Evolutionary conservation across 2,888 invertebrate genomes (phyloP), one percentile per base, ranked within the genome.

Genomic region (Pycnomerus fuliginosus): DNA sequence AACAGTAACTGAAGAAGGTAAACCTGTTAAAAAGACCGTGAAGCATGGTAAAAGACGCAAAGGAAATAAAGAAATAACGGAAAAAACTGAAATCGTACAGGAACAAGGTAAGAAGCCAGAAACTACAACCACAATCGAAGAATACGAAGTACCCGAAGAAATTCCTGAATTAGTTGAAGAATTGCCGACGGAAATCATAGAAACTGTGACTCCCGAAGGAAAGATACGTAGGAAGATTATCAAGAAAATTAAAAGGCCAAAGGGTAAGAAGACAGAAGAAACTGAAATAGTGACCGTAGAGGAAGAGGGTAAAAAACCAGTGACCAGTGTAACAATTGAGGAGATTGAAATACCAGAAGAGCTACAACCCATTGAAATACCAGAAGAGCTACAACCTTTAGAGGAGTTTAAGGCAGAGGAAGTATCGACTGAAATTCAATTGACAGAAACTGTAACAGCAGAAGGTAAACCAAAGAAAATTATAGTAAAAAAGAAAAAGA

Each of bases 71-170:
- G 52, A 74, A 35, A 65, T 65, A 63, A 55, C 50, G 57, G 75
- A 75, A 55, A 71, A 76, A 71, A 74, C 75, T 55, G 63, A 67
- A n/a, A 71, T 65, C 1, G 63, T 71, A 23, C 72, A 74, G 53
- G 75, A 74, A 53, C 73, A 73, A 47, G 73, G 74, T 30, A 73
- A 69, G 58, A 56, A 71, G 62, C 67, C 76, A 53, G 59, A 74
- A 59, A 64, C 71, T 35, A 55, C 71, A 11, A 68, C 74, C 51
- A 58, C 72, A 25, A 67, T 68, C 36, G 52, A 59, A 38, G 60
- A 61, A 50, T 29, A 38, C 23, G 37, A 46, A 23, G 28, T 55
- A 20, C 46, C 44, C 2, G 48, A 49, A 40, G n/a, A n/a, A n/a
- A n/a, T n/a, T n/a, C n/a, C n/a, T n/a, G n/a, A n/a, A n/a, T 58